Evolutionary conservation across 30 jellyfish, hydroid and myxozoan genomes (phyloP), one percentile per base, ranked within the genome.

Genomic region (Rhopilema esculentum): DNA sequence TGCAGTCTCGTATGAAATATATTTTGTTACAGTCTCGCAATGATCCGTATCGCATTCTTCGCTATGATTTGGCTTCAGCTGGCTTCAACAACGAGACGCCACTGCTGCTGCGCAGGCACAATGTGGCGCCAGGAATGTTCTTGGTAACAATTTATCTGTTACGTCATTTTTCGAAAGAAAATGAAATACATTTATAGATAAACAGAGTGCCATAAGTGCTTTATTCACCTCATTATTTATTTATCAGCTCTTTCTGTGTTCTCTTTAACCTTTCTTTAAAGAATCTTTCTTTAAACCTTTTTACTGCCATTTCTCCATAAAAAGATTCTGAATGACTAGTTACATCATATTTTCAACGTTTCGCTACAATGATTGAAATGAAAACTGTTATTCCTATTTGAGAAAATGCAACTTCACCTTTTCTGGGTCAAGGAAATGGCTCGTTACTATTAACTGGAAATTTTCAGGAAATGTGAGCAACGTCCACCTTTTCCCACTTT

Each of bases 121-220:
- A 92, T 49, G 98, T 92, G 31, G 90, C 92, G 27, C 96, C 96
- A 1, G 98, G 98, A 8, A 92, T 92, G 98, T 80, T 86, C 68
- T 63, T 92, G 84, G 98, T 92, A 82, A 75, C 90, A 68, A 1
- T 49, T 19, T 4, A 30, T 19, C 61, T 26, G 17, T 1, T 29
- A 68, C 12, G 24, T 4, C 27, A 70, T 7, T 26, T 20, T 24
- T 8, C 32, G 61, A 30, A 2, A 8, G 7, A 24, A 24, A 30
- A 8, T 7, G 7, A 8, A 30, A 70, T 4, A 16, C 17, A 15
- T 23, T 17, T 24, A 12, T n/a, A n/a, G n/a, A n/a, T n/a, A n/a
- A n/a, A n/a, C 23, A 16, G n/a, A n/a, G n/a, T n/a, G n/a, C n/a
- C n/a, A n/a, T n/a, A n/a, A n/a, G n/a, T n/a, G n/a, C n/a, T n/a